Base-by-base conservation (phyloP, 2,797 vertebrate genomes). In the Smutsia temminckii region DNA sequence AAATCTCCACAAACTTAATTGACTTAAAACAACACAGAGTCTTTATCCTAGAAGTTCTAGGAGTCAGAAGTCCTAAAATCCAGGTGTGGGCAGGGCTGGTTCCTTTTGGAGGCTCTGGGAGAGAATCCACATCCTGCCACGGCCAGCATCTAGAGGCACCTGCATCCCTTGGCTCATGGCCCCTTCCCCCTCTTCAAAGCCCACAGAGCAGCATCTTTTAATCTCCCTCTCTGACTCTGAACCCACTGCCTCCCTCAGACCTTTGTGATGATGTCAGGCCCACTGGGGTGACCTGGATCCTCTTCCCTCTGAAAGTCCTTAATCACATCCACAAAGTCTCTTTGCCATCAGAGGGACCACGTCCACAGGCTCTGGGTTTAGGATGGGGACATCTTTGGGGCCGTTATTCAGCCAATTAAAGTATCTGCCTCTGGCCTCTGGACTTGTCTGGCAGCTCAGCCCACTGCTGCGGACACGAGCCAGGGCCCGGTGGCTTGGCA, bases 191-290 rank as follows among this genome's bases (percentile, higher is more conserved):
- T 11, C 14, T 3, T 18, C 66, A 17, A 14, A 57, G 53, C 20
- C 8, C 4, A 25, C 57, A 13, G 51, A 0, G 0, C 13, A 29
- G 46, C 13, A 3, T 4, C 72, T n/a, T 17, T 75, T n/a, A 6
- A 0, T n/a, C 51, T 37, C 32, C 29, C 34, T 23, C 12, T 46
- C 92, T 3, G 49, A 12, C 57, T 9, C 53, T 27, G 32, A 25
- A 11, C 49, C 23, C 42, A 42, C 21, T 51, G 13, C 17, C 11
- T 9, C 72, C 27, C n/a, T 72, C 32, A 6, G 74, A 25, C 16
- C 69, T 9, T 4, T 8, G 37, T 46, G 32, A 49, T 20, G 29
- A 29, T 0, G 0, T 1, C 6, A 29, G 71, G 29, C 9, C 51
- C 68, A 7, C 2, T 49, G 0, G 0, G 64, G 16, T 29, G 25